Evolutionary conservation across 2,797 vertebrate species (phyloP), one percentile per base, ranked within the genome.

Genomic region (Aphelocoma californica): DNA sequence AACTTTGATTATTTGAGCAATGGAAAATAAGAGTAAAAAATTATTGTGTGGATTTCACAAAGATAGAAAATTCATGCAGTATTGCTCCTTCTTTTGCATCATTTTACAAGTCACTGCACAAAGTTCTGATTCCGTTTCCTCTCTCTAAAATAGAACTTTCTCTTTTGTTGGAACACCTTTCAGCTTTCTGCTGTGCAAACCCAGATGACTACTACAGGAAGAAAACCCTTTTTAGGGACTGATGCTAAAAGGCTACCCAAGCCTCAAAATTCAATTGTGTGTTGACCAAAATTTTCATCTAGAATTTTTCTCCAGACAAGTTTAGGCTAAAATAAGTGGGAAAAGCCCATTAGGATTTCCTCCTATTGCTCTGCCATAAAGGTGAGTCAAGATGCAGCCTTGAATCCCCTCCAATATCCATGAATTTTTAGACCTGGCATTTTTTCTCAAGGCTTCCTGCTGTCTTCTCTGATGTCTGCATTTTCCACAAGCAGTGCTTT

Each of bases 381-480:
- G 8, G 7, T 66, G 29, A 28, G 4, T 5, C 19, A 69, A 88
- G 25, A 1, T 2, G 2, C 47, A 57, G 0, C 12, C 40, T 23
- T 65, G 20, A 66, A 19, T 15, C 7, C 7, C 2, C 0, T 72
- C 20, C 31, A 6, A 26, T 34, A 4, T 3, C 36, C 1, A 1
- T 3, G 13, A 51, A 45, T 42, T 8, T 74, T 86, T 58, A n/a
- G 25, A 67, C 2, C 2, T n/a, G 11, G 10, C 16, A 34, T 2
- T 21, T 19, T 23, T 51, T 38, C 57, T 74, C 48, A 67, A 73
- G 36, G 1, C 12, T 32, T 11, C 20, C 12, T 42, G 7, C 15
- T 56, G 7, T 78, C 80, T 83, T 73, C 26, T 85, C 15, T 65
- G 8, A n/a, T 61, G 12, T 57, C 50, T 47, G 58, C 21, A 15